These are phyloP conservation scores for Enteromius thamalakanensis DNA, from an alignment of 2,797 vertebrate species.

Conservation along the genomic window DNA sequence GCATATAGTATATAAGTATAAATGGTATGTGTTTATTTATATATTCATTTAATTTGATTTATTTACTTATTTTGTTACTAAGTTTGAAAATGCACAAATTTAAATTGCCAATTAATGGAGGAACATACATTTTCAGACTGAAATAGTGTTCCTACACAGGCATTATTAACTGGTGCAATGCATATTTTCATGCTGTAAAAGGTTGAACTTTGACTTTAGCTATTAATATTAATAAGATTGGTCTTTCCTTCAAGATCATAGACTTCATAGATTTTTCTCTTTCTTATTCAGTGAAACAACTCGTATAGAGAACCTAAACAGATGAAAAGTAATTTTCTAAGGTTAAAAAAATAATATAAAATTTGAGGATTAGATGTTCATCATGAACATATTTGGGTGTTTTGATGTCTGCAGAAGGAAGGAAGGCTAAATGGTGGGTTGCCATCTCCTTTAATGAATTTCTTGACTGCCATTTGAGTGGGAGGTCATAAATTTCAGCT, in stretches of 20 bases:
- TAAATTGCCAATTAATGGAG: neutral
- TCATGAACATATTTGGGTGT: neutral
- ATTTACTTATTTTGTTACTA: neutral
- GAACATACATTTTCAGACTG: neutral
- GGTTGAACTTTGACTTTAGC: neutral
- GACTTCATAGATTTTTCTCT: neutral
- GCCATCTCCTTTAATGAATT: neutral
- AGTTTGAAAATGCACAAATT: neutral
- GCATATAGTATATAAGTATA: too few species aligned
- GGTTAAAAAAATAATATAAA: neutral
- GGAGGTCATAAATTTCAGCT: slow-evolving; percentile 26
- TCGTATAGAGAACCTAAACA: neutral
- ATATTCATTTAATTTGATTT: neutral
- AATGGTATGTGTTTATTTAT: too few species aligned
- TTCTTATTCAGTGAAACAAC: neutral
- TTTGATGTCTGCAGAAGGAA: neutral
- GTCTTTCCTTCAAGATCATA: neutral
- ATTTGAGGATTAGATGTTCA: neutral
- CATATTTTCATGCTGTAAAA: neutral
- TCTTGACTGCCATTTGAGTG: slow-evolving; percentile 10
- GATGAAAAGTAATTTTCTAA: neutral
- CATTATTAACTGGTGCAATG: too few species aligned
- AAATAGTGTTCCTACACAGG: neutral
- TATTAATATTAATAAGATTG: neutral
- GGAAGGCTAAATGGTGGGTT: neutral